phyloP scores from a whole-genome alignment of 2,113 vertebrate species.

The Murina feae region DNA sequence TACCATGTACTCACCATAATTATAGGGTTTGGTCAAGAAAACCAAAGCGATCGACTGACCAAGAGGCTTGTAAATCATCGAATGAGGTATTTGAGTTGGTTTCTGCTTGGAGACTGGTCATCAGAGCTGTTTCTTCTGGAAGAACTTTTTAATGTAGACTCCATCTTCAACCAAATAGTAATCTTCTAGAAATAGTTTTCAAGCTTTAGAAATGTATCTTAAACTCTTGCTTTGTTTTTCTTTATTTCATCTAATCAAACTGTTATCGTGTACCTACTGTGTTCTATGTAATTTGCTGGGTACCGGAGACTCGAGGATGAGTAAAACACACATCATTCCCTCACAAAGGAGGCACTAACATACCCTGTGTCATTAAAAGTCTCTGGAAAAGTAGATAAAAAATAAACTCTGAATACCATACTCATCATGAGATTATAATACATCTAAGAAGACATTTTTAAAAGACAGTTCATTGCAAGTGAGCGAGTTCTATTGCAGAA shows the following conservation, averaged over 20 bases:
- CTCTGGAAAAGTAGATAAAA: neutral
- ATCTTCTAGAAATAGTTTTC: neutral
- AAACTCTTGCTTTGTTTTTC: neutral
- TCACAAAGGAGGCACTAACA: neutral
- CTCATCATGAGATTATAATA: neutral
- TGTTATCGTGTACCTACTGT: neutral
- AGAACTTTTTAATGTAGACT: neutral
- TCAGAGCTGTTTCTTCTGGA: neutral
- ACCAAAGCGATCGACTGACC: neutral
- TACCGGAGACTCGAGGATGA: neutral
- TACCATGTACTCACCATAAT: neutral
- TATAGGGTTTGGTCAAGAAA: neutral
- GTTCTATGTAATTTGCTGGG: neutral
- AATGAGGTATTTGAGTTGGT: neutral
- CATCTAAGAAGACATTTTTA: neutral
- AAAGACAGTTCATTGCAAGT: neutral
- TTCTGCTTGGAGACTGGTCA: neutral
- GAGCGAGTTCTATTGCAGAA: neutral
- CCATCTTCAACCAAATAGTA: neutral
- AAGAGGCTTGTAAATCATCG: neutral
- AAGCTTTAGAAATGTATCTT: neutral
- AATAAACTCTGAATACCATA: neutral
- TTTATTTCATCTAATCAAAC: neutral
- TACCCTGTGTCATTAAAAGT: neutral
- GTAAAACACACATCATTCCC: neutral